phyloP scores from a whole-genome alignment of 37 sponge, comb jelly and placozoan species.

The Chondrilla cf. caribensis region DNA sequence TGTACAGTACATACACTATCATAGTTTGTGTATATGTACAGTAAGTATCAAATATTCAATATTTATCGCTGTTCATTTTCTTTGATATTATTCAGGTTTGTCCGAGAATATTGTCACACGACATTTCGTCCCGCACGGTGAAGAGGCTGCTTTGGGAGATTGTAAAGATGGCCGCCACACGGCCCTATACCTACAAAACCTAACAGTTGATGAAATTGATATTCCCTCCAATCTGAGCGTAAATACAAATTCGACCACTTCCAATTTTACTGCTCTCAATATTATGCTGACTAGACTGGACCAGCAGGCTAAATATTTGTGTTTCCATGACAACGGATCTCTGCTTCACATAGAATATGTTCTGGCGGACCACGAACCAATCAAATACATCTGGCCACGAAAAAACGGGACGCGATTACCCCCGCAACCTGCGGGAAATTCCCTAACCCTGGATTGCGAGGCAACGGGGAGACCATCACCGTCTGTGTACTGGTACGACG shows the following conservation, averaged over 20 bases:
- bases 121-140: too few species aligned
- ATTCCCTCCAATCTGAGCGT: too few species aligned
- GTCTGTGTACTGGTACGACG: conserved; percentile 3
- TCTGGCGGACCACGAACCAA: conserved; percentile 18
- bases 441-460: neutral
- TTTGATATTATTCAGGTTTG: too few species aligned
- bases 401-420: neutral
- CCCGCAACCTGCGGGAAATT: neutral
- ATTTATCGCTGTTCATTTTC: too few species aligned
- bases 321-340: neutral
- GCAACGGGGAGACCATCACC: neutral
- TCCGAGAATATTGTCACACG: too few species aligned
- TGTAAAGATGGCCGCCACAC: too few species aligned
- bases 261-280: neutral
- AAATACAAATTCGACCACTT: neutral
- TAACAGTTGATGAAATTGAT: too few species aligned
- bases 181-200: too few species aligned
- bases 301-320: conserved; percentile 1
- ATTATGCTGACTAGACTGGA: neutral
- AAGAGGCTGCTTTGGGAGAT: too few species aligned
- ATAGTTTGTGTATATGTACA: neutral
- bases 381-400: conserved; percentile 3
- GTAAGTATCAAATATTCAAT: too few species aligned
- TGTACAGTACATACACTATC: too few species aligned
- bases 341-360: conserved; percentile 9